Conservation (phyloP, 92 coral and sea anemone species). For the Diadumene lineata region DNA sequence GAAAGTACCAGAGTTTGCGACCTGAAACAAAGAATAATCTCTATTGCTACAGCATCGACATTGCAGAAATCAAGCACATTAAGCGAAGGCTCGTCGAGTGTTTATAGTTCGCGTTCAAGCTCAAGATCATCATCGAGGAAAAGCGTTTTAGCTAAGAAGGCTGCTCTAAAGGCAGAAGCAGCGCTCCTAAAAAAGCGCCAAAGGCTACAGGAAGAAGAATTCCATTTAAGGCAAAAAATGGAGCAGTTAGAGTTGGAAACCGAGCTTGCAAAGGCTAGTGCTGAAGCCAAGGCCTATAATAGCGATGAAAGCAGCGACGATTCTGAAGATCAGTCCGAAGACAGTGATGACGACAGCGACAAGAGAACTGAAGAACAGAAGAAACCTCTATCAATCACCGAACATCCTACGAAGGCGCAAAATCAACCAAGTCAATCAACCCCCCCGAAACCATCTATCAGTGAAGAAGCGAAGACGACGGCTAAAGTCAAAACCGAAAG, state of each 20-base stretch:
- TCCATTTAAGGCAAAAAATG: constrained; percentile 38
- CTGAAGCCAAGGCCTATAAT: constrained; percentile 29
- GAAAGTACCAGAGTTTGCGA: constrained; percentile 9
- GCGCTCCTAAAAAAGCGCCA: constrained; percentile 30
- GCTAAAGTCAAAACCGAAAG: constrained; percentile 7
- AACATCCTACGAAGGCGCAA: too few species aligned
- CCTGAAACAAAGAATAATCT: constrained; percentile 23
- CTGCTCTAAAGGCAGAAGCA: constrained; percentile 43
- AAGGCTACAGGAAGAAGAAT: constrained; percentile 45
- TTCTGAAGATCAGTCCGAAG: too few species aligned
- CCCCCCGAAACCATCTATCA: too few species aligned
- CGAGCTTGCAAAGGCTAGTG: constrained; percentile 41
- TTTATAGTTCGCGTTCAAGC: constrained; percentile 21
- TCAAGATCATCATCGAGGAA: constrained; percentile 26
- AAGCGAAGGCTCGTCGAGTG: background rate
- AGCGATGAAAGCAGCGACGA: background rate
- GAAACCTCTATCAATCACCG: too few species aligned
- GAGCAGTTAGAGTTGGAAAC: constrained; percentile 52
- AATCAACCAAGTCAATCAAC: too few species aligned
- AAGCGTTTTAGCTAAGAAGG: constrained; percentile 38
- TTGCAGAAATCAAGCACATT: background rate
- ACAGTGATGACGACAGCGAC: too few species aligned
- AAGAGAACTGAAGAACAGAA: too few species aligned
- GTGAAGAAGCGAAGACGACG: too few species aligned
- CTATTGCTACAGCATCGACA: constrained; percentile 13